phyloP scores from a whole-genome alignment of 2,797 vertebrate genomes.

The Distichodus sexfasciatus region DNA sequence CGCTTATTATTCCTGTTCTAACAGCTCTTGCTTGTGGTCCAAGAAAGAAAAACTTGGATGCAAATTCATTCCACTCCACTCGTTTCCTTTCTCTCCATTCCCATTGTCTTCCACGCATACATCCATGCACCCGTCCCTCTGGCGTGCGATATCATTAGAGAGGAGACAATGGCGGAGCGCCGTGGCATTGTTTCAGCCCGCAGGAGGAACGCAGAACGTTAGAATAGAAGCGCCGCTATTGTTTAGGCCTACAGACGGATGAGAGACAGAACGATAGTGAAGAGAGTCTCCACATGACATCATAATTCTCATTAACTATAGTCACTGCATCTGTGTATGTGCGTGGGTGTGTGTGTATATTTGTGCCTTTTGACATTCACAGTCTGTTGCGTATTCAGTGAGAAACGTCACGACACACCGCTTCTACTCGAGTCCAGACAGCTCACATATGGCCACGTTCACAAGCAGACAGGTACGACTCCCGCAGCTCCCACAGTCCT shows the following conservation, averaged over 20 bases:
- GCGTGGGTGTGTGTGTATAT: background rate
- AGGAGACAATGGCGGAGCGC: constrained; percentile 13
- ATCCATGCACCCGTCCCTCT: background rate
- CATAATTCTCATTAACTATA: constrained; percentile 16
- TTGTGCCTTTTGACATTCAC: background rate
- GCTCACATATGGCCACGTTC: constrained; percentile 44
- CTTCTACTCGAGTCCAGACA: constrained; percentile 48
- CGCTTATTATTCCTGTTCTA: no score
- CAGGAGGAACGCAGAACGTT: background rate
- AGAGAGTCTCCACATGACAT: constrained; percentile 13
- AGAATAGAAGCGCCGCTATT: constrained; percentile 25
- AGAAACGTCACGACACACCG: constrained; percentile 15
- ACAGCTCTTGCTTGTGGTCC: no score
- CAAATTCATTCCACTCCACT: background rate
- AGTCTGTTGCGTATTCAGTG: constrained; percentile 17
- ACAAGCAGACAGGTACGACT: constrained; percentile 35
- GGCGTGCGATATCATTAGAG: background rate
- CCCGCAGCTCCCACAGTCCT: background rate
- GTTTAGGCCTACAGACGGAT: constrained; percentile 1
- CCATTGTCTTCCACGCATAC: background rate
- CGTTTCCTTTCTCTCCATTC: background rate
- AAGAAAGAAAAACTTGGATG: background rate
- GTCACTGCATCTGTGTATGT: background rate
- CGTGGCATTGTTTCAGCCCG: constrained; percentile 29
- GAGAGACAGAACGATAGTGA: constrained; percentile 7